Conservation (phyloP, 2,888 invertebrate genomes). For the Calameuta pallipes region DNA sequence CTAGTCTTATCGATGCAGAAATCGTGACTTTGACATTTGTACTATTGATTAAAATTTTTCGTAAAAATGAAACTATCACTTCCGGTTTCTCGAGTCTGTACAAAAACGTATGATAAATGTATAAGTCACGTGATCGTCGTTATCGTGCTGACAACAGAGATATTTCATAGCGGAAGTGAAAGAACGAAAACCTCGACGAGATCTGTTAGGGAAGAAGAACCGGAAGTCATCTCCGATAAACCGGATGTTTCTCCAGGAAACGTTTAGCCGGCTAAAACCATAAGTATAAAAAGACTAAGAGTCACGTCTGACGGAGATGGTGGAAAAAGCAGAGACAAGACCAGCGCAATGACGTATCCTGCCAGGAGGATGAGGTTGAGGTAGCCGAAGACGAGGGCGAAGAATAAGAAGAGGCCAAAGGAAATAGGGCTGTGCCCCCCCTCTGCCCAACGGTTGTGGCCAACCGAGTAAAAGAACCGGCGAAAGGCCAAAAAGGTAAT, state of each 20-base stretch:
- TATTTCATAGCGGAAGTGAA: slow-evolving; percentile 16
- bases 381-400: background rate
- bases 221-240: background rate
- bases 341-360: background rate
- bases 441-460: background rate
- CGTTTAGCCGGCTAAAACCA: background rate
- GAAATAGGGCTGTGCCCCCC: background rate
- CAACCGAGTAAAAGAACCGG: background rate
- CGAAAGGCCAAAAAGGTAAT: slow-evolving; percentile 35
- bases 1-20: background rate
- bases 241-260: background rate
- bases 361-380: background rate
- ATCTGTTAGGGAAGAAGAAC: slow-evolving; percentile 4
- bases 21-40: background rate
- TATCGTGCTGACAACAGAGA: slow-evolving; percentile 20
- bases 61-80: background rate
- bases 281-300: background rate
- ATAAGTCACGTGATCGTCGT: background rate
- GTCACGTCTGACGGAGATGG: background rate
- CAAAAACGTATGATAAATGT: background rate
- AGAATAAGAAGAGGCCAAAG: background rate
- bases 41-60: background rate
- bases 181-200: background rate
- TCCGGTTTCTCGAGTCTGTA: background rate
- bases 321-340: background rate